Percentiles rank a stretch among this genome's conserved stretches.
Evolutionary conservation across 2,888 invertebrate genomes (phyloP).

Genomic region (Ichneumoninae sp.): DNA sequence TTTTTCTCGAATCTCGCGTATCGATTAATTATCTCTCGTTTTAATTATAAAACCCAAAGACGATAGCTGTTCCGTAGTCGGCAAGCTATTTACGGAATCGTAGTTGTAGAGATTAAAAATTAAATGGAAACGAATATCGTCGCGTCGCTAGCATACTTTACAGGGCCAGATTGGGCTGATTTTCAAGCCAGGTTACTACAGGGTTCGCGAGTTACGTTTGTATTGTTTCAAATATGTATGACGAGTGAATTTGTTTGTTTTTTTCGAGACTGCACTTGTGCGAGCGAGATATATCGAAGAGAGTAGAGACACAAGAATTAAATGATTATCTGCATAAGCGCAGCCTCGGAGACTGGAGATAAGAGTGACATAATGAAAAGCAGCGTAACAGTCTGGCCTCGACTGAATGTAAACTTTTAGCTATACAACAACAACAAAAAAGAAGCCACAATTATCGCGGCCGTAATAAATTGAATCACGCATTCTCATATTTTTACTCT

Average conservation of each 20-base stretch:
- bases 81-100: constrained; percentile 78
- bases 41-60: constrained; percentile 79
- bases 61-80: constrained; percentile 78
- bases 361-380: constrained; percentile 47
- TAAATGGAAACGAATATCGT: constrained; percentile 56
- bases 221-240: constrained; percentile 76
- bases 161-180: constrained; percentile 77
- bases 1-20: constrained; percentile 41
- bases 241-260: constrained; percentile 51
- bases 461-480: constrained; percentile 52
- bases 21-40: constrained; percentile 65
- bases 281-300: constrained; percentile 29
- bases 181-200: constrained; percentile 75
- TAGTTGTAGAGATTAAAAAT: constrained; percentile 53
- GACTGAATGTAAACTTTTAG: constrained; percentile 78
- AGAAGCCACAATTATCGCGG: constrained; percentile 52
- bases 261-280: constrained; percentile 51
- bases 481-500: constrained; percentile 77
- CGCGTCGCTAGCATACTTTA: constrained; percentile 67
- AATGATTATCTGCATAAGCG: constrained; percentile 47
- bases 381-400: constrained; percentile 77
- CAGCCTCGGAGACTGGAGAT: constrained; percentile 58
- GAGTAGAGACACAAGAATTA: not conserved
- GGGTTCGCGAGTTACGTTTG: constrained; percentile 80
- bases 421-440: constrained; percentile 49